A percentile compares a stretch with the other conserved stretches of the same genome.
Conservation (phyloP, 2,888 invertebrate species). For the Sialis fuliginosa region DNA sequence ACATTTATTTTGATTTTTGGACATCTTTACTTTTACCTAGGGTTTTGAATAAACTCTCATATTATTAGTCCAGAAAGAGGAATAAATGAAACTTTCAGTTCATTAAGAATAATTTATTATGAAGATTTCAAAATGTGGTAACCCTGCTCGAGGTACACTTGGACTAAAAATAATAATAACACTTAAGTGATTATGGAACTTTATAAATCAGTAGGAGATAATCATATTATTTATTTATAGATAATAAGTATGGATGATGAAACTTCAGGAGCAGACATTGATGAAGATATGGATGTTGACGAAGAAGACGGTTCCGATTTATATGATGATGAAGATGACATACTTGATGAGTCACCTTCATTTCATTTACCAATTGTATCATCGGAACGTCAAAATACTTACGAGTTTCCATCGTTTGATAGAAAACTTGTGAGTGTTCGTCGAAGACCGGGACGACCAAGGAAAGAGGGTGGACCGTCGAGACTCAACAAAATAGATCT, state of each 20-base stretch:
- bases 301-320: conserved; percentile 58
- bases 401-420: conserved; percentile 38
- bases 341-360: conserved; percentile 31
- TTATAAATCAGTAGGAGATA: background rate
- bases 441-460: conserved; percentile 62
- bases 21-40: too few relatives aligned
- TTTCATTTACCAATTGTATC: conserved; percentile 29
- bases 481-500: conserved; percentile 15
- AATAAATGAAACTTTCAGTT: too few relatives aligned
- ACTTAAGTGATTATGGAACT: background rate
- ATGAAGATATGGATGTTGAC: conserved; percentile 54
- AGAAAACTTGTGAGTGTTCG: conserved; percentile 42
- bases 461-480: conserved; percentile 45
- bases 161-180: too few relatives aligned
- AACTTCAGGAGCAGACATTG: conserved; percentile 24
- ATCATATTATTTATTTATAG: background rate
- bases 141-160: too few relatives aligned
- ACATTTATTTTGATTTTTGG: too few relatives aligned
- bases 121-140: too few relatives aligned
- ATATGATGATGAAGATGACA: conserved; percentile 49
- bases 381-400: conserved; percentile 25
- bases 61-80: too few relatives aligned
- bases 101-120: too few relatives aligned
- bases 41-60: too few relatives aligned
- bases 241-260: conserved; percentile 23